Conservation (phyloP, 2,113 vertebrate species). For the Trinectes maculatus region DNA sequence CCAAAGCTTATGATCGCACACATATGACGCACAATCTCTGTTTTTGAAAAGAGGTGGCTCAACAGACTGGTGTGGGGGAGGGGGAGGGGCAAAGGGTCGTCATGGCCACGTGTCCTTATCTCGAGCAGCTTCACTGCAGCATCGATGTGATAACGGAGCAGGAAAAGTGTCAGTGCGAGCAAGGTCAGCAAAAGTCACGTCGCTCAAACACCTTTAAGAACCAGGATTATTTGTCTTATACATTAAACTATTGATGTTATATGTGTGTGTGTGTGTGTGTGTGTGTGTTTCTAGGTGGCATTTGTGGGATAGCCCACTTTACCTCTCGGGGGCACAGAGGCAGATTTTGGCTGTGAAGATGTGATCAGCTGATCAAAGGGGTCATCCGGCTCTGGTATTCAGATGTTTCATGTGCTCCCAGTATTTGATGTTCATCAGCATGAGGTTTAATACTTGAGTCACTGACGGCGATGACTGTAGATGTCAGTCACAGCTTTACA, state of each 20-base stretch:
- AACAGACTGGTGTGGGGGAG: conserved; percentile 9
- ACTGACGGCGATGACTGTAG: not conserved
- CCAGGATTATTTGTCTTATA: too few species aligned
- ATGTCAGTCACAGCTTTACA: conserved; percentile 17
- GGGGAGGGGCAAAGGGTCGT: conserved; percentile 31
- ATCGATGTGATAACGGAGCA: conserved; percentile 42
- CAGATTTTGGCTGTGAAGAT: too few species aligned
- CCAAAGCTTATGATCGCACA: too few species aligned
- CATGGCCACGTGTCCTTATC: conserved; percentile 54
- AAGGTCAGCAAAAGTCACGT: conserved; percentile 43
- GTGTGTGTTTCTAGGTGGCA: too few species aligned
- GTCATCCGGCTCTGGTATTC: too few species aligned
- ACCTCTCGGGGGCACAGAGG: too few species aligned
- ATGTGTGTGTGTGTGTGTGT: too few species aligned
- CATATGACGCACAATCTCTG: not conserved
- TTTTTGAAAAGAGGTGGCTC: conserved; percentile 9
- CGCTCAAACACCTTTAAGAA: conserved; percentile 10
- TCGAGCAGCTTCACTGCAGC: conserved; percentile 36
- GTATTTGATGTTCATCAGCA: not conserved
- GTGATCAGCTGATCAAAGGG: too few species aligned
- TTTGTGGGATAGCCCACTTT: too few species aligned
- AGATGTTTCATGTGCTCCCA: too few species aligned
- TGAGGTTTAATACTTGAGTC: conserved; percentile 32
- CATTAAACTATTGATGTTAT: too few species aligned
- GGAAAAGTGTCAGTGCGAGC: conserved; percentile 1